Evolutionary conservation across 1,140 invertebrate genomes (phyloP), one percentile per base, ranked within the genome.

Genomic region (Drosophila bocqueti): DNA sequence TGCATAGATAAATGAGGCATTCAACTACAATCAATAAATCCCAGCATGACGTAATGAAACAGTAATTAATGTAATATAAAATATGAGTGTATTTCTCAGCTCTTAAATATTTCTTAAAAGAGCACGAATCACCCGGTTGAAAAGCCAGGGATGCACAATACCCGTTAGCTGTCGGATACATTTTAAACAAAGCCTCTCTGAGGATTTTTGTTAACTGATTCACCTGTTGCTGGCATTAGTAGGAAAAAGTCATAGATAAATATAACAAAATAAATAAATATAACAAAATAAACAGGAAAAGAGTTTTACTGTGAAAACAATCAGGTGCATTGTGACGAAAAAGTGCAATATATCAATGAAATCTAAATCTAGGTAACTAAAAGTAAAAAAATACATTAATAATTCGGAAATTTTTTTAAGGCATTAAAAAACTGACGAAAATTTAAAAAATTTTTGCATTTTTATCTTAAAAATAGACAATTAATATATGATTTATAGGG

Each of bases 1-100:
- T 55, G 52, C 9, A 24, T 21, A 38, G 31, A 55, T 55, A 55
- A 55, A 55, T 55, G 34, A 24, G 18, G 34, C 31, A 24, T 38
- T 16, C 16, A 55, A 24, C 52, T 21, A 38, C 38, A 55, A 55
- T 55, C 34, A 38, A 55, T 55, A 55, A 36, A 54, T 54, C 50
- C 18, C 52, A 24, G 18, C 34, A 55, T 55, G 52, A 55, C 52
- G 52, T 16, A 55, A 55, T 24, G 34, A 16, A 55, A 5, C 1
- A 24, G 1, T 38, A 55, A 38, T 55, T 55, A 9, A 6, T 55
- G 52, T 38, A 55, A 38, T 16, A 36, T 21, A 54, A 38, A 16
- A 2, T 10, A 55, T 38, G 8, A 55, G 38, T 36, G 13, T 16
- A 24, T 55, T 38, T 29, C 21, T 16, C 16, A 24, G 15, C 10